Evolutionary conservation across 2,888 invertebrate genomes (phyloP).

Genomic region (Thalpophila matura): DNA sequence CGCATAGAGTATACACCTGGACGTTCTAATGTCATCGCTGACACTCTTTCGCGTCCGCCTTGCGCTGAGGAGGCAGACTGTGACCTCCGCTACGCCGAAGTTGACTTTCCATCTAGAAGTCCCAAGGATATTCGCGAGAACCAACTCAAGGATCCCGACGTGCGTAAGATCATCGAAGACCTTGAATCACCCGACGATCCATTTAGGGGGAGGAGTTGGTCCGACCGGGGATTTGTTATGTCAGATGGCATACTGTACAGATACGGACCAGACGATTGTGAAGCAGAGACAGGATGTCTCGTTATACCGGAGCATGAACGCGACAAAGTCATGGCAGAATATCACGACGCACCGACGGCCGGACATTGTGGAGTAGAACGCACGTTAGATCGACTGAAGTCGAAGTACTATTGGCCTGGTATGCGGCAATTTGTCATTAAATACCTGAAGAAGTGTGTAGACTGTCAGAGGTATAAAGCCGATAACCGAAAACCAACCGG

Average conservation of each 20-base stretch:
- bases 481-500: constrained; percentile 19
- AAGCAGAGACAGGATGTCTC: not conserved
- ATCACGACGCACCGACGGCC: constrained; percentile 20
- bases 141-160: constrained; percentile 8
- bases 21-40: constrained; percentile 3
- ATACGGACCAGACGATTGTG: not conserved
- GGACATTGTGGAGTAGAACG: constrained; percentile 14
- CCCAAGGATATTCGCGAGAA: not conserved
- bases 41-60: constrained; percentile 6
- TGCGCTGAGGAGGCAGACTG: not conserved
- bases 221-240: not conserved
- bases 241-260: constrained; percentile 12
- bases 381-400: not conserved
- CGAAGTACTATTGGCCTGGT: constrained; percentile 12
- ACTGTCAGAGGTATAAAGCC: constrained; percentile 15
- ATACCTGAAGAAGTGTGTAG: not conserved
- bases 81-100: not conserved
- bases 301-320: constrained; percentile 14
- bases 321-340: not conserved
- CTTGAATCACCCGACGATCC: constrained; percentile 14
- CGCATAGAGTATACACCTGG: constrained; percentile 15
- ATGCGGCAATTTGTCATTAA: not conserved
- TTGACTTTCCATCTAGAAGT: not conserved
- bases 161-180: constrained; percentile 2
- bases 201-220: constrained; percentile 16